phyloP scores from a whole-genome alignment of 1,140 invertebrate genomes.

The Brachionus manjavacas region DNA sequence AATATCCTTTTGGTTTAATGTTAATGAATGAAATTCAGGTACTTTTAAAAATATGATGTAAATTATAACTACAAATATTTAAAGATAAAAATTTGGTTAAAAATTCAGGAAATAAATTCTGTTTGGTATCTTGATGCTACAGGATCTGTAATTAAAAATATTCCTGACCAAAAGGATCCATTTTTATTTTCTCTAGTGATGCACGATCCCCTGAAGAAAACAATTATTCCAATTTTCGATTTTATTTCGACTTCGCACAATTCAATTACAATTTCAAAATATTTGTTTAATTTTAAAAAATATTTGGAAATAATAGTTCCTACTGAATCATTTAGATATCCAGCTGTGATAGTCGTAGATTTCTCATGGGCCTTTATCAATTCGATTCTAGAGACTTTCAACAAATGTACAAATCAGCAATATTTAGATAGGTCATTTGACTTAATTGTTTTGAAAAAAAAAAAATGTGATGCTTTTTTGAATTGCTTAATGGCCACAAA shows the following conservation, averaged over 20 bases:
- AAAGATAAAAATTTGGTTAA: too few relatives aligned
- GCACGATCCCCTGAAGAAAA: neutral
- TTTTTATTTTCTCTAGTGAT: conserved; percentile 1
- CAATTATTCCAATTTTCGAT: neutral
- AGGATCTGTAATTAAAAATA: neutral
- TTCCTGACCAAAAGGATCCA: neutral
- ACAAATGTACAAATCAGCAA: neutral
- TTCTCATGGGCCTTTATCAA: conserved; percentile 5
- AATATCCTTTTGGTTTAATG: too few relatives aligned
- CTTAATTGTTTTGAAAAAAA: neutral
- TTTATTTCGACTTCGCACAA: conserved; percentile 14
- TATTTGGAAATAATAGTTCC: neutral
- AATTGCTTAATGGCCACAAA: too few relatives aligned
- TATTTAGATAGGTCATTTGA: neutral
- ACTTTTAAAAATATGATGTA: too few relatives aligned
- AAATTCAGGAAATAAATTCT: too few relatives aligned
- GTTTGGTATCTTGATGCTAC: too few relatives aligned
- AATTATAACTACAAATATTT: too few relatives aligned
- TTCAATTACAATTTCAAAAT: neutral
- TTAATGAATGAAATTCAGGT: too few relatives aligned
- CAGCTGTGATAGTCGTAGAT: neutral
- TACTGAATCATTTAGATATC: neutral
- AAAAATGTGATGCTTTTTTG: too few relatives aligned
- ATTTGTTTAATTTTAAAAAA: neutral
- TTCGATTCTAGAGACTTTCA: neutral